A percentile compares a stretch with the other conserved stretches of the same genome.
Conservation (phyloP, 2,797 vertebrate genomes). For the Lemur catta region DNA sequence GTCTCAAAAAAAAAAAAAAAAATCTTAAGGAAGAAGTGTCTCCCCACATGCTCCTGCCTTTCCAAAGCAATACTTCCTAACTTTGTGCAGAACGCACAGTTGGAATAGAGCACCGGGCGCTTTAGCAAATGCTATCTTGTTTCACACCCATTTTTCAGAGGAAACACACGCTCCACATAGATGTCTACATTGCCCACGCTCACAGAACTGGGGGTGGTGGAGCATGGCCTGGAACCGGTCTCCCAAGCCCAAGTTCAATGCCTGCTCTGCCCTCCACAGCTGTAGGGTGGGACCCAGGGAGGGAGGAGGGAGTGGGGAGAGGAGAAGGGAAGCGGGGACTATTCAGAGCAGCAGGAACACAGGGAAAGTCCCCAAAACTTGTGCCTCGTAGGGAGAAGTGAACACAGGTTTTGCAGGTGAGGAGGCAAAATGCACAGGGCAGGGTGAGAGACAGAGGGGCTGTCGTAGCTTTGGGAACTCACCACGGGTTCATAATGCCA, state of each 20-base stretch:
- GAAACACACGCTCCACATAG: neutral
- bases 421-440: neutral
- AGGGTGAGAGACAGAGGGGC: neutral
- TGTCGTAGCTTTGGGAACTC: neutral
- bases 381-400: neutral
- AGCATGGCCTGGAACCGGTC: neutral
- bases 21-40: neutral
- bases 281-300: neutral
- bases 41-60: neutral
- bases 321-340: neutral
- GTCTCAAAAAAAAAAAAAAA: no score
- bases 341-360: neutral
- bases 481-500: neutral
- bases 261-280: fast-evolving
- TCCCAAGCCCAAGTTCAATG: neutral
- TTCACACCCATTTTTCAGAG: neutral
- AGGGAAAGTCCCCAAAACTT: neutral
- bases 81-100: neutral
- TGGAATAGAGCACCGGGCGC: fast-evolving
- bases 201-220: neutral
- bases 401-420: neutral
- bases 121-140: neutral
- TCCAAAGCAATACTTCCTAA: neutral
- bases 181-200: neutral
- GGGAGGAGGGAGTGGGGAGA: neutral